Evolutionary conservation across 2,797 vertebrate species (phyloP).

Genomic region (Falco cherrug): DNA sequence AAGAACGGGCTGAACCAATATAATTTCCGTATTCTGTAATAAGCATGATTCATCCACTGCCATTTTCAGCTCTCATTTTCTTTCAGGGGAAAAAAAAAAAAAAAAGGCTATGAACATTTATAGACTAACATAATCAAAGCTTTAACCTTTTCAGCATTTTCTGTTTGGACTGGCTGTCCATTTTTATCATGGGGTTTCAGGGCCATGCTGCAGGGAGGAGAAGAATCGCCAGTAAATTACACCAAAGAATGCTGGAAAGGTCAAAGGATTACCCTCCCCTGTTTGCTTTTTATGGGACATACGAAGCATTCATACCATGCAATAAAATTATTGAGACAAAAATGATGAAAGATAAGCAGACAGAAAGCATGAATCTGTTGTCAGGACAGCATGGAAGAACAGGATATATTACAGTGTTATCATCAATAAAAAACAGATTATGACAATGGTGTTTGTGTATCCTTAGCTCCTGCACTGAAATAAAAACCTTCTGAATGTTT

Average conservation of each 20-base stretch:
- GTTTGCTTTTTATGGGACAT: constrained; percentile 54
- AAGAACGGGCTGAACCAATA: background rate
- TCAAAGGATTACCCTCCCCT: constrained; percentile 60
- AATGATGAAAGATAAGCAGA: constrained; percentile 39
- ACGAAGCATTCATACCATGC: constrained; percentile 43
- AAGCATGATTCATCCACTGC: constrained; percentile 56
- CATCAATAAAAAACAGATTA: constrained; percentile 33
- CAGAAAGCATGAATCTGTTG: constrained; percentile 16
- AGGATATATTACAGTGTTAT: constrained; percentile 7
- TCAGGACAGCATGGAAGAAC: background rate
- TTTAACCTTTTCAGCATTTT: constrained; percentile 56
- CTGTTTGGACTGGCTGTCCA: constrained; percentile 48
- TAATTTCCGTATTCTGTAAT: constrained; percentile 50
- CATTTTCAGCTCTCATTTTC: constrained; percentile 64
- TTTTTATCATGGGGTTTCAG: constrained; percentile 57
- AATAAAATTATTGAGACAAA: constrained; percentile 57
- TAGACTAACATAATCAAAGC: constrained; percentile 59
- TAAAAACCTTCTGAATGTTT: background rate
- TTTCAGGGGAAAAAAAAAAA: background rate
- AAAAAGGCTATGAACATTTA: constrained; percentile 5
- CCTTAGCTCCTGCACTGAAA: background rate
- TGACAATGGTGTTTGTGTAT: background rate
- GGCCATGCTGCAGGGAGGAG: constrained; percentile 23
- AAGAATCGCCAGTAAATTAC: constrained; percentile 46
- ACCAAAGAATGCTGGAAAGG: constrained; percentile 66